phyloP scores from a whole-genome alignment of 2,113 vertebrate species.

The Aspiorhynchus laticeps region DNA sequence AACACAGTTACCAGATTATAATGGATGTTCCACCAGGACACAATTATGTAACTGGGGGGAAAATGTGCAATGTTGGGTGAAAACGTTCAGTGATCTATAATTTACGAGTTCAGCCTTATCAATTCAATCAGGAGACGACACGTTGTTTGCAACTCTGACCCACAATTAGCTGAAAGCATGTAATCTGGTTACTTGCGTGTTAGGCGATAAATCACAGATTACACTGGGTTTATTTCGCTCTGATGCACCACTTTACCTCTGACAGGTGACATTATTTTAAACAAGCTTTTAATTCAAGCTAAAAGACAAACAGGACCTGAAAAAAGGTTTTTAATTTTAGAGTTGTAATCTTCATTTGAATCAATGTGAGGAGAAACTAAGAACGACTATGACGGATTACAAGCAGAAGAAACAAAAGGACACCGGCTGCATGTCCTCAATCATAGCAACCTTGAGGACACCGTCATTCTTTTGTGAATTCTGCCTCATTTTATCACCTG shows the following conservation, averaged over 20 bases:
- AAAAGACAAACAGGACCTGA: neutral
- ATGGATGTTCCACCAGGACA: neutral
- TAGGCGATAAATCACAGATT: neutral
- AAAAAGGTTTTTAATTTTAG: neutral
- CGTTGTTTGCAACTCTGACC: conserved; percentile 1
- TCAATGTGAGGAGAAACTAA: neutral
- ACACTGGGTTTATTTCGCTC: neutral
- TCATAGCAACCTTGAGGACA: conserved; percentile 18
- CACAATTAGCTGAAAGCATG: conserved; percentile 42
- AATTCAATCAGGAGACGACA: conserved; percentile 23
- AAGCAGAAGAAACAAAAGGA: conserved; percentile 24
- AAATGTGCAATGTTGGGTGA: neutral
- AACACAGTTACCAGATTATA: neutral
- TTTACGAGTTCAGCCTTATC: conserved; percentile 7
- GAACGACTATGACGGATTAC: neutral
- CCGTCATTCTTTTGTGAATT: conserved; percentile 13
- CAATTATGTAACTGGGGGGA: neutral
- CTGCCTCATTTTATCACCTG: conserved; percentile 24
- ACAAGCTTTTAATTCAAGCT: neutral
- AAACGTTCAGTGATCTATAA: neutral
- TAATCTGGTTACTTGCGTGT: conserved; percentile 24
- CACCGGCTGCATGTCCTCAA: neutral
- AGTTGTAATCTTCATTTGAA: neutral
- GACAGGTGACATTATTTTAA: neutral
- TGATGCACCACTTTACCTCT: neutral